phyloP scores from a whole-genome alignment of 2,888 invertebrate genomes.

The Schrankia costaestrigalis region DNA sequence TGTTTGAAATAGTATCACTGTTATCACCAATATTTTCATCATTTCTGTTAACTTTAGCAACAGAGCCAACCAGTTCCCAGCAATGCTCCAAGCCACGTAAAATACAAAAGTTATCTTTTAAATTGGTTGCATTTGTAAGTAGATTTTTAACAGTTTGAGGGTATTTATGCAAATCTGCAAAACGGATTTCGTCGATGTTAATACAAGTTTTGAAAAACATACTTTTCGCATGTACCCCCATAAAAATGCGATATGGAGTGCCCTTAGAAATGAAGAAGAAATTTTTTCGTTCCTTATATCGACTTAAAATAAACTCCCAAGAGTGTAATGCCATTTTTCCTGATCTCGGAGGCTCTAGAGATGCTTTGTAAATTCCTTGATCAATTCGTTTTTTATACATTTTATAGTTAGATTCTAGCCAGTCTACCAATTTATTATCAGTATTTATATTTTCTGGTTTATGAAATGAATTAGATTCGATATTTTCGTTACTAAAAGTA shows the following conservation, averaged over 20 bases:
- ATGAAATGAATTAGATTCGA: too few species aligned
- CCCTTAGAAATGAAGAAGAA: slow-evolving; percentile 54
- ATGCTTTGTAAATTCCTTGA: slow-evolving; percentile 40
- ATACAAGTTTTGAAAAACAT: slow-evolving; percentile 54
- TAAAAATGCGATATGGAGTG: slow-evolving; percentile 59
- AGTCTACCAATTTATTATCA: slow-evolving; percentile 48
- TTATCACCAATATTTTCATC: slow-evolving; percentile 7
- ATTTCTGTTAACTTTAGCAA: slow-evolving; percentile 46
- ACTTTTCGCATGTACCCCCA: slow-evolving; percentile 51
- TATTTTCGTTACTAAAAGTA: neutral
- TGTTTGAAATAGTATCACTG: slow-evolving; percentile 9
- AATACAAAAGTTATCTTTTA: slow-evolving; percentile 64
- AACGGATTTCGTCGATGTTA: slow-evolving; percentile 58
- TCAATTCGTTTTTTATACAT: slow-evolving; percentile 48
- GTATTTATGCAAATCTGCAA: slow-evolving; percentile 57
- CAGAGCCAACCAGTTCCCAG: slow-evolving; percentile 69
- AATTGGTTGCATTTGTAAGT: slow-evolving; percentile 50
- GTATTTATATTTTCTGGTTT: slow-evolving; percentile 25
- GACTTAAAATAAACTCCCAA: slow-evolving; percentile 62
- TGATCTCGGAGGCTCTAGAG: slow-evolving; percentile 48
- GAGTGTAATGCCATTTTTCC: slow-evolving; percentile 56
- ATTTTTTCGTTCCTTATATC: slow-evolving; percentile 62
- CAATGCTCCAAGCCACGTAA: slow-evolving; percentile 59
- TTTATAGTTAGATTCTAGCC: slow-evolving; percentile 64
- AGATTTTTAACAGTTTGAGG: slow-evolving; percentile 63